Evolutionary conservation across 2,888 invertebrate species (phyloP), one percentile per base, ranked within the genome.

Genomic region (Microlaimidae sp.): DNA sequence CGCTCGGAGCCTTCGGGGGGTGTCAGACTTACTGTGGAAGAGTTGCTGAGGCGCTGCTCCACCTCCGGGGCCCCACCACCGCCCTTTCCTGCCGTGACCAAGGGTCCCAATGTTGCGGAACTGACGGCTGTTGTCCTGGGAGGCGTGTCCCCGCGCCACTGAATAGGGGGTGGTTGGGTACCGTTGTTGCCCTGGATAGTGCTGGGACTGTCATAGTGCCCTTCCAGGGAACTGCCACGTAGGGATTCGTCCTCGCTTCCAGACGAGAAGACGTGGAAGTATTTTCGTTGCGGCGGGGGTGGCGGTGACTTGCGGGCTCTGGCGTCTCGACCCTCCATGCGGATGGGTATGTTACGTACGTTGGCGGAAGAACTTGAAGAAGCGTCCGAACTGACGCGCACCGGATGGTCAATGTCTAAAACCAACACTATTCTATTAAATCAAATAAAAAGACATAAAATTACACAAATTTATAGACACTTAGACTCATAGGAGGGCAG

Each of bases 251-350:
- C 17, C 10, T 23, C 7, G 17, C 19, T 10, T n/a, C 17, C 43
- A 43, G 5, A 7, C 19, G 43, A 43, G 43, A 43, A 43, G 21
- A 19, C 3, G 25, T 45, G 7, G 45, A 51, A 51, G 28, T 51
- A 41, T 17, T 29, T 26, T 17, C 52, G 52, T 21, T 43, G 52
- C 43, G 52, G 52, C 13, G 52, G 52, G 10, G 52, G 45, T 4
- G 52, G 52, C 4, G 52, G 52, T 2, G 52, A 27, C 21, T 5
- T n/a, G 7, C 49, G 49, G 29, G 13, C 4, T 17, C 10, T 7
- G 26, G 27, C 49, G 5, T 5, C 4, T 49, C 51, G 42, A 17
- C 21, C n/a, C 25, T 51, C 51, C 43, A 51, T 23, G 21, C 27
- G 7, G 7, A 51, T 51, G 21, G 51, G 51, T 19, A 51, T 46